phyloP scores from a whole-genome alignment of 64 coral and sea anemone genomes.

The Montipora sp. region DNA sequence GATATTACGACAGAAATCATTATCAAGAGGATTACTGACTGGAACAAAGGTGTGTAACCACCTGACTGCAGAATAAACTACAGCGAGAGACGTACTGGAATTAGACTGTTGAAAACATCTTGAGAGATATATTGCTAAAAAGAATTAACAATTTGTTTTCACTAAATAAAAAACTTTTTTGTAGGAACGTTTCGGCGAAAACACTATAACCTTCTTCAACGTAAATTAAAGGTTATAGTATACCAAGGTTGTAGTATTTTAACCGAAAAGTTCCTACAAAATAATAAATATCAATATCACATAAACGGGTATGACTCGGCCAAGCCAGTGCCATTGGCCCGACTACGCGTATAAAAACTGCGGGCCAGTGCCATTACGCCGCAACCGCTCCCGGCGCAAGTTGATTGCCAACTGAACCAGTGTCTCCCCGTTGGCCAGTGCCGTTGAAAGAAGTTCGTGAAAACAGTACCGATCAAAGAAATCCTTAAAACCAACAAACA shows the following conservation, averaged over 20 bases:
- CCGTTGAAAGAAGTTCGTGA: not conserved
- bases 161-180: conserved; percentile 9
- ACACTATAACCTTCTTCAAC: not conserved
- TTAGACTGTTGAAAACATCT: not conserved
- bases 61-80: conserved; percentile 17
- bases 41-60: conserved; percentile 41
- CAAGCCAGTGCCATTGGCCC: not conserved
- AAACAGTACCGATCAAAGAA: not conserved
- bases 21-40: conserved; percentile 52
- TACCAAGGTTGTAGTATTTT: not conserved
- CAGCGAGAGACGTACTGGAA: not conserved
- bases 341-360: not conserved
- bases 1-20: conserved; percentile 48
- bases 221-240: not conserved
- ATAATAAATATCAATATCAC: not conserved
- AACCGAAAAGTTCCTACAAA: not conserved
- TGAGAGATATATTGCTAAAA: not conserved
- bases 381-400: too few species aligned
- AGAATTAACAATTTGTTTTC: not conserved
- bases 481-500: not conserved
- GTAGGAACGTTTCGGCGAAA: not conserved
- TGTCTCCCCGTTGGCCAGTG: not conserved
- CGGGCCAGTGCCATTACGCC: not conserved
- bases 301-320: not conserved
- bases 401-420: too few species aligned